Evolutionary conservation across 2,888 invertebrate species (phyloP).

Genomic region (Euphydryas editha): DNA sequence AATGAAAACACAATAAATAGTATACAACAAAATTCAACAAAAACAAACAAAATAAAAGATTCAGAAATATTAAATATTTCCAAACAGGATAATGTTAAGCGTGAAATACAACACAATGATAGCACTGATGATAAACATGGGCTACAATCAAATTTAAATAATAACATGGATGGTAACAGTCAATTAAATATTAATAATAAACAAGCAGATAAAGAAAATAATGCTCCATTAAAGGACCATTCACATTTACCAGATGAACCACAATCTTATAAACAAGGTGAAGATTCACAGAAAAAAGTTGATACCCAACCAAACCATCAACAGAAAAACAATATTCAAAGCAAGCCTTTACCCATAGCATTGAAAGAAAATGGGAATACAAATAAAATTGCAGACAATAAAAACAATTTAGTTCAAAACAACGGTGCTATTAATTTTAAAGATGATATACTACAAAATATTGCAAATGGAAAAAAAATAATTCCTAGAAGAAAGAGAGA

Average conservation of each 20-base stretch:
- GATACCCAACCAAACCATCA: constrained; percentile 36
- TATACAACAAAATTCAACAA: constrained; percentile 18
- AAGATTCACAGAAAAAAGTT: constrained; percentile 54
- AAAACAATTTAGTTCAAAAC: constrained; percentile 26
- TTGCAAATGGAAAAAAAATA: constrained; percentile 37
- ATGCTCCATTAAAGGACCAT: constrained; percentile 49
- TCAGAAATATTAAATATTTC: constrained; percentile 15
- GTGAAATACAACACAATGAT: constrained; percentile 9
- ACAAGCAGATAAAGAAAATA: constrained; percentile 24
- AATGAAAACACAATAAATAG: constrained; percentile 16
- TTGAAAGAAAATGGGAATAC: constrained; percentile 49
- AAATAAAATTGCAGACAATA: constrained; percentile 27
- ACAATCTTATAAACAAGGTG: constrained; percentile 69
- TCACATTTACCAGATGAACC: constrained; percentile 69
- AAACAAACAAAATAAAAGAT: constrained; percentile 11
- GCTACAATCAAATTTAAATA: constrained; percentile 21
- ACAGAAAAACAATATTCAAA: constrained; percentile 47
- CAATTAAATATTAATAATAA: constrained; percentile 21
- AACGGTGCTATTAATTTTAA: constrained; percentile 36
- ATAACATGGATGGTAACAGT: constrained; percentile 12
- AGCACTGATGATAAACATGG: constrained; percentile 19
- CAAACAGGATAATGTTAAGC: constrained; percentile 22
- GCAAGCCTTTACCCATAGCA: constrained; percentile 60
- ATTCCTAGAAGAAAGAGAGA: constrained; percentile 64
- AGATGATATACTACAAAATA: constrained; percentile 34